Evolutionary conservation across 1,140 invertebrate species (phyloP), one percentile per base, ranked within the genome.

Genomic region (Frieseomelitta varia): DNA sequence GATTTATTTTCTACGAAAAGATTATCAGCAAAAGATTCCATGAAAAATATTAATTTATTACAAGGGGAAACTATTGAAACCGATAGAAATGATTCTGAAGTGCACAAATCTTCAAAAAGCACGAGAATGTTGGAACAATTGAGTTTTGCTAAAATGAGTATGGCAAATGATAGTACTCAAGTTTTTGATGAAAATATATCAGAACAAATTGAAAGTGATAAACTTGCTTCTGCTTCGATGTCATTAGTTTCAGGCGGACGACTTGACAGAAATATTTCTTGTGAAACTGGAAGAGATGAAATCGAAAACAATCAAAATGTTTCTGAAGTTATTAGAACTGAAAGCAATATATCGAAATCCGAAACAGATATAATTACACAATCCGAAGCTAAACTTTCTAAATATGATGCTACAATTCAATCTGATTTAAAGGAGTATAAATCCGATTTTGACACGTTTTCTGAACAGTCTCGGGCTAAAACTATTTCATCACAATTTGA

Each of bases 1-100:
- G 91, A 94, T 83, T 88, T 94, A 17, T 82, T 92, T 51, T 87
- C 87, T 34, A 79, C 81, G 2, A 88, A 73, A 61, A 85, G 34
- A 14, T 76, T 63, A 67, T 74, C 79, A 6, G 73, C 81, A 78
- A 83, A 79, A 30, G 78, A 91, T 67, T 67, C 80, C 17, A 47
- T 56, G 11, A 88, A 87, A 53, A 67, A 81, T 34, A 24, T 69
- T 30, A 79, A 58, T 65, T 15, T 71, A 47, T 6, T 79, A 15
- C 51, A 27, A 69, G 55, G 17, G 56, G 79, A 21, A 47, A 87
- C n/a, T 15, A 71, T 65, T 58, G 77, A 58, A n/a, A 19, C 51
- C 27, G 79, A 87, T 34, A 87, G 39, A 24, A 61, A 79, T 63
- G 34, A 30, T 69, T 79, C 19, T n/a, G 67, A 84, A 39, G 24